Evolutionary conservation across 23 tunicate species (phyloP), one percentile per base, ranked within the genome.

Genomic region (Oikopleura vanhoeffeni): DNA sequence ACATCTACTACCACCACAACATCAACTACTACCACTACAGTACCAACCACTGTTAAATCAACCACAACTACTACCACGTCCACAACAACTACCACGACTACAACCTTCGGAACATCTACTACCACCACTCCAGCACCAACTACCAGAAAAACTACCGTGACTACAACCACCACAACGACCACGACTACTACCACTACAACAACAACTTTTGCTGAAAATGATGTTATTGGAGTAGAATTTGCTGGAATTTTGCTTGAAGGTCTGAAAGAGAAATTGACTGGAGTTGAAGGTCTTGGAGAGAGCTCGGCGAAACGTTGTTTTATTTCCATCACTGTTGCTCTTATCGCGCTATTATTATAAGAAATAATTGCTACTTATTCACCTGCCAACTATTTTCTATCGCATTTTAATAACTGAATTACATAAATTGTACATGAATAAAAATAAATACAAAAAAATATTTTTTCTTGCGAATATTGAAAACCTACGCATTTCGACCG

Each of bases 141-240:
- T 38, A 71, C 3, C 4, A 71, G 4, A 71, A 2, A 33, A 28
- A 71, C 79, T 30, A 71, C 79, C 32, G 4, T 38, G 4, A 71
- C 79, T 18, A 71, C 79, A 30, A 71, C 79, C 79, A 71, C 3
- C 27, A 71, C 27, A 33, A 71, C 79, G 79, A 71, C 79, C 79
- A 71, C 79, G 79, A 71, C 79, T 30, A 13, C 79, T 33, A 71
- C 79, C 27, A 28, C 27, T 18, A 38, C 79, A 30, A 71, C 34
- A 18, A 24, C 79, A 18, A 71, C 79, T 30, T 4, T 30, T 32
- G 79, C 3, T 18, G 3, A 2, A 28, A 32, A 24, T 2, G 79
- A 13, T 38, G 35, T 18, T 24, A 30, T 13, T 32, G 79, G 32
- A 28, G 35, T 71, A 33, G 79, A 71, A 30, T 32, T 71, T 71